Evolutionary conservation across 1,140 invertebrate genomes (phyloP), one percentile per base, ranked within the genome.

Genomic region (Drosophila kohkoa): DNA sequence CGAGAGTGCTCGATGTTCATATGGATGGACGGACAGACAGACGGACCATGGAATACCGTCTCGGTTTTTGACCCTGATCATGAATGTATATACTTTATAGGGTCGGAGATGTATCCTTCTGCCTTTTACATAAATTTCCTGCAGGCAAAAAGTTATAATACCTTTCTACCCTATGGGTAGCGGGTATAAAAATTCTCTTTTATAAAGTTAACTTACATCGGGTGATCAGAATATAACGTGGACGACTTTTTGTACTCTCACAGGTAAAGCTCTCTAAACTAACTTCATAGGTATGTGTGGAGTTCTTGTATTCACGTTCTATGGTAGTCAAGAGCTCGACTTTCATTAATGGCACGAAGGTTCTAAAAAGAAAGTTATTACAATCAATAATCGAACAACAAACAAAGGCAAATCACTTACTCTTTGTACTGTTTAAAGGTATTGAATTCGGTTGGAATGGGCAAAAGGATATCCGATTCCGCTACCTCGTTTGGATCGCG

Each of bases 311-410:
- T 30, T 79, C 74, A 10, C 75, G 75, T 13, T 92, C 83, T 4
- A 92, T 75, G 20, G 69, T 74, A 13, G 79, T 68, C 1, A 92
- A 38, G 8, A 91, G 55, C 30, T 92, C 91, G 3, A 92, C 48
- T 60, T 88, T 91, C 74, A 92, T 91, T 0, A 92, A 52, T 0
- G 91, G 86, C 11, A 86, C 58, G 41, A 92, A 48, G 1, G 62
- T 91, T 1, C 91, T 92, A 10, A 46, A 28, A 51, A 8, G 13
- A 64, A 25, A 45, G 1, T 7, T n/a, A 2, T 2, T 38, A 7
- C 6, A 38, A 38, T 38, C 6, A 38, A 38, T 38, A 38, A 38
- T 2, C 35, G 6, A 7, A 38, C 6, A 35, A 10, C 35, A 7
- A 38, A 2, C 35, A 7, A 7, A 38, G 6, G 35, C 6, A 6